Percentiles rank a stretch among this genome's conserved stretches.
Conservation (phyloP, 2,888 invertebrate species). For the Palloptera scutellata region DNA sequence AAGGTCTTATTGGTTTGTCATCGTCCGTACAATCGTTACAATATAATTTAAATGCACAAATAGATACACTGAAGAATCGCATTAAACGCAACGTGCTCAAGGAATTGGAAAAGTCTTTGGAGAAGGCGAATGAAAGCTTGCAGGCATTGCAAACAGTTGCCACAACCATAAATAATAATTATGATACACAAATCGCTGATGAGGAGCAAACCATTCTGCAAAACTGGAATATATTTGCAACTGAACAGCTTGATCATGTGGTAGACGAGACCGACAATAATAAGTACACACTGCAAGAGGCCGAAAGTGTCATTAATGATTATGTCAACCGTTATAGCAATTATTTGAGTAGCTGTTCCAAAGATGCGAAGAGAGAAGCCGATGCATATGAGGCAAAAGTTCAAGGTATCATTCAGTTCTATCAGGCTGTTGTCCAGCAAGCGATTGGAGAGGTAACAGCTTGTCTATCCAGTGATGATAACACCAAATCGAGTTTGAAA, state of each 20-base stretch:
- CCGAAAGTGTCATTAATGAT: slow-evolving; percentile 10
- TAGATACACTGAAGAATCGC: slow-evolving; percentile 2
- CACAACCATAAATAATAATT: not conserved
- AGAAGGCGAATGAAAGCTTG: not conserved
- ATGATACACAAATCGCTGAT: not conserved
- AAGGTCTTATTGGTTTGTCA: not conserved
- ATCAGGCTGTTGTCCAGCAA: not conserved
- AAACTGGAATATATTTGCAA: slow-evolving; percentile 12
- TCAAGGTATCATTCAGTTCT: not conserved
- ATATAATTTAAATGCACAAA: slow-evolving; percentile 5
- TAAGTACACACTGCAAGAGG: not conserved
- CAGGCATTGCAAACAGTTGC: not conserved
- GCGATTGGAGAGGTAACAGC: not conserved
- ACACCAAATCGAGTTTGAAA: not conserved
- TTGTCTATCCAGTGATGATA: slow-evolving; percentile 12
- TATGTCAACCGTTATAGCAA: slow-evolving; percentile 17
- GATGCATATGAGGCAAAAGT: slow-evolving; percentile 10
- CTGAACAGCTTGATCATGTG: not conserved
- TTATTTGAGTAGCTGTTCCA: slow-evolving; percentile 15
- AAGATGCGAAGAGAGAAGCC: slow-evolving; percentile 8
- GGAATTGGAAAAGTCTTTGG: not conserved
- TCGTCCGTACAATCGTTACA: slow-evolving; percentile 6
- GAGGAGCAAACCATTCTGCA: not conserved
- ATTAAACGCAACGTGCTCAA: slow-evolving; percentile 11
- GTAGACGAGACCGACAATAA: not conserved